Percentiles rank a stretch among this genome's conserved stretches.
These are phyloP conservation scores for Drosophila elegans DNA, from an alignment of 1,140 invertebrate genomes.

Conservation along the genomic window DNA sequence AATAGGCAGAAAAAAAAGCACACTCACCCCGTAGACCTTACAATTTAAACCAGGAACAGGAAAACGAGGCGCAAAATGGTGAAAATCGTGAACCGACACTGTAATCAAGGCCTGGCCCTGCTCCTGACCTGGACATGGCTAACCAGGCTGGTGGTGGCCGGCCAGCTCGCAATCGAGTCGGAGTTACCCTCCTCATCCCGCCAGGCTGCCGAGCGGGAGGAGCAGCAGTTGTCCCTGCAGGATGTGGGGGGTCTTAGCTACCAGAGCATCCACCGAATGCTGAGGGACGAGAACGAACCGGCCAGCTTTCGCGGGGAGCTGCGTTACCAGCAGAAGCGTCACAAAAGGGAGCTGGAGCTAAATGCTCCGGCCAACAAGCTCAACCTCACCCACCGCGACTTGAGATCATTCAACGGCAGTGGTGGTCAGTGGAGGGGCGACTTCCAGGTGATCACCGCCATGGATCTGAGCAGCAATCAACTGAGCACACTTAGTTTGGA, in stretches of 20 bases:
- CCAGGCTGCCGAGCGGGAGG: slow-evolving; percentile 43
- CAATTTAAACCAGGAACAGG: slow-evolving; percentile 11
- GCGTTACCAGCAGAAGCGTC: slow-evolving; percentile 66
- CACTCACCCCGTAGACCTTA: slow-evolving; percentile 3
- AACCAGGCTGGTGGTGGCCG: slow-evolving; percentile 19
- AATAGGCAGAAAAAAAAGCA: slow-evolving; percentile 39
- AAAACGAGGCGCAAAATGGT: slow-evolving; percentile 46
- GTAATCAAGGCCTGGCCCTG: slow-evolving; percentile 47
- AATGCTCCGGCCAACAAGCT: slow-evolving; percentile 24
- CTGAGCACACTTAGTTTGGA: slow-evolving; percentile 43
- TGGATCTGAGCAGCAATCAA: slow-evolving; percentile 63
- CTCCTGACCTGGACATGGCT: slow-evolving; percentile 30
- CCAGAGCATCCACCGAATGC: slow-evolving; percentile 72
- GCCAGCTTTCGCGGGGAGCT: slow-evolving; percentile 60
- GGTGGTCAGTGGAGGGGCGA: slow-evolving; percentile 59
- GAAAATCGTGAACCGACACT: slow-evolving; percentile 47
- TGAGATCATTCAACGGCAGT: slow-evolving; percentile 55
- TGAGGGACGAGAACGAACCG: slow-evolving; percentile 76
- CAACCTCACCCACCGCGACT: slow-evolving; percentile 51
- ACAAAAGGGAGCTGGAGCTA: slow-evolving; percentile 47
- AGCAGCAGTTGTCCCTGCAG: slow-evolving; percentile 45
- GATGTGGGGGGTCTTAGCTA: slow-evolving; percentile 57
- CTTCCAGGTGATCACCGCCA: slow-evolving; percentile 42
- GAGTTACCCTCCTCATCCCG: slow-evolving; percentile 18
- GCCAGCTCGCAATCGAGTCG: slow-evolving; percentile 5